A percentile compares a stretch with the other conserved stretches of the same genome.
phyloP scores from a whole-genome alignment of 2,797 vertebrate genomes.

The Pteronotus mesoamericanus region DNA sequence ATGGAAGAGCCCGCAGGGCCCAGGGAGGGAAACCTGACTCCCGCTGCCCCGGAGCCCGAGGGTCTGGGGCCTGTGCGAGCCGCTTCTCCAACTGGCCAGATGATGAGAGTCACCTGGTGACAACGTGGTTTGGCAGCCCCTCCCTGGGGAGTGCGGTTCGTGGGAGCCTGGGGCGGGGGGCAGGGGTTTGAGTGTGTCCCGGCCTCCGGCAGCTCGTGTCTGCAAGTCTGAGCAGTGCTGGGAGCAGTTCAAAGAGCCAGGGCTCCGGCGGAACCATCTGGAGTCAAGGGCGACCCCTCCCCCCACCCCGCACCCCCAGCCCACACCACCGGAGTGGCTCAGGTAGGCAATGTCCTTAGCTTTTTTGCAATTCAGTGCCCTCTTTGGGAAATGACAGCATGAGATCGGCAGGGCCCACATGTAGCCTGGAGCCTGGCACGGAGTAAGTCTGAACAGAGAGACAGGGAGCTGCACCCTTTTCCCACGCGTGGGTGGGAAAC shows the following conservation, averaged over 20 bases:
- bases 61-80: background rate
- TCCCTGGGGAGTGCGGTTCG: background rate
- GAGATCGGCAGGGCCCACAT: background rate
- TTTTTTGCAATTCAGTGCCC: background rate
- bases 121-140: background rate
- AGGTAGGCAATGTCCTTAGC: background rate
- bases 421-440: background rate
- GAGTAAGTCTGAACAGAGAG: background rate
- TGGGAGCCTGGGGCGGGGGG: background rate
- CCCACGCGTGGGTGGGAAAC: background rate
- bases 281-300: background rate
- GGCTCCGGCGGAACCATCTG: background rate
- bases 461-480: too few species aligned
- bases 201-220: background rate
- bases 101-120: conserved; percentile 31
- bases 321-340: background rate
- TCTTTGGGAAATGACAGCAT: background rate
- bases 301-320: fast-evolving
- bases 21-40: background rate
- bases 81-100: background rate
- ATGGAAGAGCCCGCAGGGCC: background rate
- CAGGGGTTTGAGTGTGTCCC: background rate
- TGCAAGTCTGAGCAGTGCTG: background rate
- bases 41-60: background rate
- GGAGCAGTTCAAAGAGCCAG: background rate